Evolutionary conservation across 37 sponge, comb jelly and placozoan species (phyloP), one percentile per base, ranked within the genome.

Genomic region (Theonella swinhoei): DNA sequence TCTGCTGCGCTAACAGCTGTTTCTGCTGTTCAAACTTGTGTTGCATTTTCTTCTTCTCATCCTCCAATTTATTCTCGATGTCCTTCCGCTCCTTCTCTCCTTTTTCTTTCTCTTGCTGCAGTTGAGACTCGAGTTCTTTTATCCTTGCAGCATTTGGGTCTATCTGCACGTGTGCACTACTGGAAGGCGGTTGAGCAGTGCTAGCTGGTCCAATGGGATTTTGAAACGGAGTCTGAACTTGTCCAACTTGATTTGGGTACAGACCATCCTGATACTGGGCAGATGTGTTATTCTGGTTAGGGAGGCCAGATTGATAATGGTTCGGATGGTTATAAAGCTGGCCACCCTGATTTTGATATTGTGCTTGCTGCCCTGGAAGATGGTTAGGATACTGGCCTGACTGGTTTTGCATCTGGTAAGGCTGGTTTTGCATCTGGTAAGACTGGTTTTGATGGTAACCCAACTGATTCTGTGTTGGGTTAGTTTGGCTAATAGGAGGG

Each of bases 21-120:
- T 34, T 31, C 68, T 87, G 75, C 47, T 66, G 3, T 5, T 77
- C 77, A 68, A 67, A 68, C 70, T 85, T 61, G 3, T 89, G 28
- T 22, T 72, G 59, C 24, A 63, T 41, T 58, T 65, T 31, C 17
- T 30, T 28, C 59, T 37, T n/a, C 68, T 77, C 54, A 4, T 64
- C 28, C 59, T 70, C 65, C 3, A 71, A 39, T 60, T 42, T 37
- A 67, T n/a, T n/a, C n/a, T n/a, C n/a, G n/a, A n/a, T n/a, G n/a
- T 76, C 31, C 65, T 40, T 38, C 1, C 42, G 65, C 39, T 40
- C 8, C 31, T 39, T 40, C 59, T 66, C 69, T 59, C 40, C 32
- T 38, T 80, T 62, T 61, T 69, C 61, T 25, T 54, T n/a, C 61
- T 79, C 69, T 2, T 65, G 58, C 26, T 65, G 39, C 28, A 39